Evolutionary conservation across 2,113 vertebrate genomes (phyloP).

Genomic region (Gulo gulo): DNA sequence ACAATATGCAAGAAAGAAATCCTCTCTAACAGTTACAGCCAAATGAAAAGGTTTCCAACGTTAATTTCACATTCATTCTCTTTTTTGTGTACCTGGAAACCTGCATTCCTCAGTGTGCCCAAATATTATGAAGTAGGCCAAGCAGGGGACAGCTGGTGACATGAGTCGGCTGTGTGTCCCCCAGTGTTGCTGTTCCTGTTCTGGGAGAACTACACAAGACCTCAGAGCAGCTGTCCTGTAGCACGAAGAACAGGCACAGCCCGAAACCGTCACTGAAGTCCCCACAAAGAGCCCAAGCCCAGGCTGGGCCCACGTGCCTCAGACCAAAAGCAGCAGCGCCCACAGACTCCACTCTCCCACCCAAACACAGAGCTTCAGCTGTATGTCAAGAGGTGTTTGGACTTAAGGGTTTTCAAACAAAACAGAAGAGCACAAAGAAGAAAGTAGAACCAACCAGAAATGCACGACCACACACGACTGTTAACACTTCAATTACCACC

Average conservation of each 20-base stretch:
- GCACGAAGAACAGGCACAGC: background rate
- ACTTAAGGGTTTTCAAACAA: background rate
- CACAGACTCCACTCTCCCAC: background rate
- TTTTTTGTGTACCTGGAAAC: background rate
- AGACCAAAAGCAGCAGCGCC: too few species aligned
- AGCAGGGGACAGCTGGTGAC: background rate
- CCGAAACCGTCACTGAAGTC: background rate
- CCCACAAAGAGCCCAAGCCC: background rate
- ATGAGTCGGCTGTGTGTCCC: fast-evolving
- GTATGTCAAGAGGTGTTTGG: background rate
- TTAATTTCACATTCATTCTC: background rate
- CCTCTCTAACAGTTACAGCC: background rate
- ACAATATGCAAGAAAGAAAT: background rate
- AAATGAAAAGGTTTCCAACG: too few species aligned
- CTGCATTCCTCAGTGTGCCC: background rate
- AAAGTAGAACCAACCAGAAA: background rate
- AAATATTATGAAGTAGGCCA: fast-evolving
- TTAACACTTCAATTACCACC: fast-evolving
- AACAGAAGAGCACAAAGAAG: background rate
- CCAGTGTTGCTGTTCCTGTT: background rate
- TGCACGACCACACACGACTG: background rate
- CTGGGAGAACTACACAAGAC: background rate
- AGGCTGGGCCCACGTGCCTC: background rate
- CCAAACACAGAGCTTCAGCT: fast-evolving
- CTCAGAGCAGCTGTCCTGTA: background rate